Evolutionary conservation across 1,140 invertebrate genomes (phyloP), one percentile per base, ranked within the genome.

Genomic region (Metopolophium dirhodum): DNA sequence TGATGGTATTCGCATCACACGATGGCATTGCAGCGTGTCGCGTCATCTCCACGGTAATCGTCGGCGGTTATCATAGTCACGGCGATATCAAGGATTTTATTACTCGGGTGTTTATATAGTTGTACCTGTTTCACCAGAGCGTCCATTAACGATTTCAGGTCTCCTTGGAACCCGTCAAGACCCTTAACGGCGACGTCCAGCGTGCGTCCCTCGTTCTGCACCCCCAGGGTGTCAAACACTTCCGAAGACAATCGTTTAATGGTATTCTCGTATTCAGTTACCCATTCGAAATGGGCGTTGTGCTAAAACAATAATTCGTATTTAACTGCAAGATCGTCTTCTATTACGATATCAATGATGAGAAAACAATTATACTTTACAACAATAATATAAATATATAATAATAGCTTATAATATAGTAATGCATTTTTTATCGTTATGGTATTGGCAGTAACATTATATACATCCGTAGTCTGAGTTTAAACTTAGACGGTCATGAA

Each of bases 251-350:
- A 45, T 45, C n/a, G 7, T 68, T 68, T 45, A 18, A 90, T 61
- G 7, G 11, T 45, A 4, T 90, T 90, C 23, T 90, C 89, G 37
- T 18, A 61, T 45, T 37, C 89, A 41, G 54, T 26, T 4, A 90
- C 89, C 89, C 89, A 90, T 90, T 90, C 89, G 7, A 90, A 90
- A 68, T 90, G 89, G n/a, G 11, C 2, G 30, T 90, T 61, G 7
- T 90, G 89, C 89, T 90, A 61, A 45, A 90, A 77, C 18, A 77
- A n/a, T 77, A 77, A n/a, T 77, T 77, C 18, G 1, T n/a, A n/a
- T 77, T 77, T 77, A 77, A 77, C 14, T 18, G 41, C 41, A 41
- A n/a, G 2, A 77, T 20, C 14, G 3, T 77, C 61, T 35, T 2
- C 4, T 61, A 30, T 11, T 30, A 9, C 26, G 26, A 61, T 0